These are phyloP conservation scores for Acanthis flammea DNA, from an alignment of 2,797 vertebrate genomes.

Conservation along the genomic window DNA sequence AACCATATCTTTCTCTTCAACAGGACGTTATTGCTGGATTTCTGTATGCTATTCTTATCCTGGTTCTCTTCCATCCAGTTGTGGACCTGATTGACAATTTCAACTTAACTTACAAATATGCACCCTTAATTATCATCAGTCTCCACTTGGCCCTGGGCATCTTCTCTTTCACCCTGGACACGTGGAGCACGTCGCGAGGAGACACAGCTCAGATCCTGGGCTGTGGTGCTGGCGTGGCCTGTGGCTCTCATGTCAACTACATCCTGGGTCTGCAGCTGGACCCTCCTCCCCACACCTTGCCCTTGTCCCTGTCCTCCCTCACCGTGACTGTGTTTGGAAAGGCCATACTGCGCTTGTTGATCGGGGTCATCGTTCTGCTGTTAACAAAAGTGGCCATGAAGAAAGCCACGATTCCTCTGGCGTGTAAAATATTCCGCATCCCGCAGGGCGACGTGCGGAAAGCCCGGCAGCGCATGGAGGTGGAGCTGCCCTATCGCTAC, in stretches of 20 bases:
- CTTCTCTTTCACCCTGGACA: conserved; percentile 94
- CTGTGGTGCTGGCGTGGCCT: conserved; percentile 89
- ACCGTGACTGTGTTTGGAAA: conserved; percentile 72
- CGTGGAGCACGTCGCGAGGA: conserved; percentile 95
- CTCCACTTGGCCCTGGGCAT: conserved; percentile 88
- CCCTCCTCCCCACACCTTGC: conserved; percentile 72
- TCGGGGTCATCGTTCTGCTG: conserved; percentile 85
- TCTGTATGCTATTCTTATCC: conserved; percentile 88
- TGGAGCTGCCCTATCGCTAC: conserved; percentile 95
- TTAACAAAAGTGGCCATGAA: conserved; percentile 84
- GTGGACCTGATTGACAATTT: conserved; percentile 89
- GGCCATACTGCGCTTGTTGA: conserved; percentile 76
- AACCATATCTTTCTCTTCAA: not conserved
- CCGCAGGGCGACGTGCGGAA: conserved; percentile 79
- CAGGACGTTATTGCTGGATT: conserved; percentile 93
- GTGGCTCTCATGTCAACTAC: conserved; percentile 86
- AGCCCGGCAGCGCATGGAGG: conserved; percentile 91
- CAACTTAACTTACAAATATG: conserved; percentile 84
- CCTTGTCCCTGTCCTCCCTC: conserved; percentile 75
- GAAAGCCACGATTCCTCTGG: conserved; percentile 85
- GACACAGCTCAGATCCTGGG: conserved; percentile 96
- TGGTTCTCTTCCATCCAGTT: conserved; percentile 84
- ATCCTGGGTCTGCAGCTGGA: conserved; percentile 81
- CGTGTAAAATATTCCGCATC: conserved; percentile 80
- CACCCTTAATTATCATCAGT: conserved; percentile 86